These are phyloP conservation scores for Eciton burchellii DNA, from an alignment of 1,140 invertebrate genomes.

Conservation along the genomic window DNA sequence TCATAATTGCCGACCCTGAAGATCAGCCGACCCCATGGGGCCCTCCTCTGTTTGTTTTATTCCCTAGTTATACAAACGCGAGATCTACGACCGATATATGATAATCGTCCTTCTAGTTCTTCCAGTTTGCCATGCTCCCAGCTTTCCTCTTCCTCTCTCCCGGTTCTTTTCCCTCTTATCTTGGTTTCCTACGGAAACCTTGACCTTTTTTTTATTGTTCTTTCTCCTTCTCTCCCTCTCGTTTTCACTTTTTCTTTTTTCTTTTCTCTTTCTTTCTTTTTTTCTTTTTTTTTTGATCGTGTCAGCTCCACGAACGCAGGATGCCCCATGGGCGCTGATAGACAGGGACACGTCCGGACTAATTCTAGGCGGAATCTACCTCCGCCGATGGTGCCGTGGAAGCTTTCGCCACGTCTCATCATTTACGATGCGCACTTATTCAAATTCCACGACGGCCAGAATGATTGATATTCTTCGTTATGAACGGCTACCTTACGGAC, in stretches of 20 bases:
- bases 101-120: slow-evolving; percentile 81
- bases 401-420: slow-evolving; percentile 84
- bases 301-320: slow-evolving; percentile 22
- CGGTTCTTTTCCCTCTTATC: slow-evolving; percentile 37
- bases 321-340: slow-evolving; percentile 65
- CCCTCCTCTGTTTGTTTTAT: slow-evolving; percentile 85
- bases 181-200: not conserved
- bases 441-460: slow-evolving; percentile 70
- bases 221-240: slow-evolving; percentile 42
- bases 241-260: not conserved
- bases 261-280: not conserved
- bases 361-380: slow-evolving; percentile 58
- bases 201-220: slow-evolving; percentile 21
- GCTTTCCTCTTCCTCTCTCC: slow-evolving; percentile 19
- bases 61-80: slow-evolving; percentile 85
- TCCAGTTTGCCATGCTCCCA: slow-evolving; percentile 56
- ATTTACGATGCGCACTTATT: slow-evolving; percentile 81
- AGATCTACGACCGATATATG: slow-evolving; percentile 86
- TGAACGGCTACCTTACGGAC: slow-evolving; percentile 57
- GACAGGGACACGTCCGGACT: slow-evolving; percentile 71
- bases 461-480: slow-evolving; percentile 78
- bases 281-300: slow-evolving; percentile 29
- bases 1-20: slow-evolving; percentile 86
- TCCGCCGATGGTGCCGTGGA: slow-evolving; percentile 62
- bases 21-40: slow-evolving; percentile 84